Percentiles rank a stretch among this genome's conserved stretches.
These are phyloP conservation scores for Heteromyza rotundicornis DNA, from an alignment of 2,888 invertebrate species.

Conservation along the genomic window DNA sequence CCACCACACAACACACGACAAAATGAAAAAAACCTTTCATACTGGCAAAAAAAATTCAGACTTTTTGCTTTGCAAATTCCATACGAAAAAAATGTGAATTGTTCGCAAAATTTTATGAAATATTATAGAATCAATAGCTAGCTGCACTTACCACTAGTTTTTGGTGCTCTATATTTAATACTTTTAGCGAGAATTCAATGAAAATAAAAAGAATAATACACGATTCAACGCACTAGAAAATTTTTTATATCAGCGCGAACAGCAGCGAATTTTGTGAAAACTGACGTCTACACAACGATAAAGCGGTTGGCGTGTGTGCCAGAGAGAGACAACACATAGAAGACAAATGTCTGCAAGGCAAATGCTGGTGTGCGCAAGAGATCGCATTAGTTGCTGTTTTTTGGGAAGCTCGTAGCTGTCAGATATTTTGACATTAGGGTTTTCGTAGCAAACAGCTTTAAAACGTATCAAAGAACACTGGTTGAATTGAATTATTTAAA, in stretches of 20 bases:
- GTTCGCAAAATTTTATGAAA: too few relatives aligned
- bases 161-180: constrained; percentile 32
- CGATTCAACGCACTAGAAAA: constrained; percentile 29
- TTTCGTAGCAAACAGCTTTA: background rate
- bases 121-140: background rate
- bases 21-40: too few relatives aligned
- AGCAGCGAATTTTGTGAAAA: constrained; percentile 15
- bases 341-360: background rate
- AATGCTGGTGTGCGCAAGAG: background rate
- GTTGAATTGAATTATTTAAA: too few relatives aligned
- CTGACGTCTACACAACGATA: constrained; percentile 8
- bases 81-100: too few relatives aligned
- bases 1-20: background rate
- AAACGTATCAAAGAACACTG: background rate
- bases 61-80: too few relatives aligned
- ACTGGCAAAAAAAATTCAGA: too few relatives aligned
- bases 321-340: constrained; percentile 7
- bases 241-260: constrained; percentile 11
- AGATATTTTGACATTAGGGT: background rate
- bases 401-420: background rate
- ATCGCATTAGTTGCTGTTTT: background rate
- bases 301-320: background rate
- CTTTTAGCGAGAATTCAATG: constrained; percentile 30
- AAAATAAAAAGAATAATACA: constrained; percentile 37
- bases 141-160: constrained; percentile 37